These are phyloP conservation scores for Pachliopta kotzebuea DNA, from an alignment of 2,888 invertebrate species.

Conservation along the genomic window DNA sequence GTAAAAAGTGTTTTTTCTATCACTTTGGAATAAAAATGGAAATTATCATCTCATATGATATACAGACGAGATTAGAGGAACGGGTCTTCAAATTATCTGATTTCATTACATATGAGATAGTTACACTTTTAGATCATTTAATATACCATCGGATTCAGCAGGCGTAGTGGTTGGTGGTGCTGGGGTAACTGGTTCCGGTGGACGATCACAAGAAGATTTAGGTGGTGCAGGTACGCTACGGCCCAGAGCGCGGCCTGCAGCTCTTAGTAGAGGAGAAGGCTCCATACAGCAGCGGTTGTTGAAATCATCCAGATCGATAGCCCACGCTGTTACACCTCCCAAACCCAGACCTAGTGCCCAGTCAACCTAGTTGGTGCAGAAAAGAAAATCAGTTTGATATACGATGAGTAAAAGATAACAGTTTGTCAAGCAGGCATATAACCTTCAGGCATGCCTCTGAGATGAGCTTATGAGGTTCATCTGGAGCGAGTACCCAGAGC, in stretches of 20 bases:
- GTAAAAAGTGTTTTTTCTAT: too few relatives aligned
- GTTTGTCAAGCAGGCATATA: neutral
- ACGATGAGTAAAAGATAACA: neutral
- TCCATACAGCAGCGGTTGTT: constrained; percentile 91
- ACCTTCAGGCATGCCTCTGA: too few relatives aligned
- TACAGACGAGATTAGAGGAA: neutral
- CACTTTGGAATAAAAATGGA: neutral
- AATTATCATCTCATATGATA: neutral
- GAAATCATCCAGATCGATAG: constrained; percentile 93
- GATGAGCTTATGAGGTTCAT: too few relatives aligned
- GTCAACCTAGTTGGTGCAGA: constrained; percentile 70
- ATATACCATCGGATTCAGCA: constrained; percentile 59
- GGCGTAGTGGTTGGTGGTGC: constrained; percentile 85
- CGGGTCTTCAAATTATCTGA: too few relatives aligned
- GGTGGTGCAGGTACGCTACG: constrained; percentile 75
- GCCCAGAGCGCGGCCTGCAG: constrained; percentile 89
- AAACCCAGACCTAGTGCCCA: constrained; percentile 87
- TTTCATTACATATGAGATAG: too few relatives aligned
- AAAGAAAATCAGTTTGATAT: neutral
- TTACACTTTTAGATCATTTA: too few relatives aligned
- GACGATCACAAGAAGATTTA: constrained; percentile 83
- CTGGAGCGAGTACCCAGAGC: too few relatives aligned
- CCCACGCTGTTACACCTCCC: constrained; percentile 93
- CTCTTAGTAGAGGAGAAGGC: constrained; percentile 87
- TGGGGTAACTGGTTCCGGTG: constrained; percentile 87